Percentiles rank a stretch among this genome's conserved stretches.
Evolutionary conservation across 2,888 invertebrate genomes (phyloP).

Genomic region (Carpatolechia fugitivella): DNA sequence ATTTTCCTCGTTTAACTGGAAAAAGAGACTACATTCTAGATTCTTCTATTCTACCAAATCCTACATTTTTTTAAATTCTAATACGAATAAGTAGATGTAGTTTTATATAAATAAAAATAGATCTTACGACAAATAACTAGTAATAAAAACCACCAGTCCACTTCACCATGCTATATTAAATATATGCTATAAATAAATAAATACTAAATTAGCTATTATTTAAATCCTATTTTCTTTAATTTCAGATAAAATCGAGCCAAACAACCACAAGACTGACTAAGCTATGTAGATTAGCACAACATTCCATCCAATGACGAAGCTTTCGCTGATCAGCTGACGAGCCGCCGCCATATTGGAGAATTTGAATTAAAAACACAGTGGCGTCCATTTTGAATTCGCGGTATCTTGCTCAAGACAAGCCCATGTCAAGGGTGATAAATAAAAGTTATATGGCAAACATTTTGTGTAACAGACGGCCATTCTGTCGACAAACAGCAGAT

Average conservation of each 20-base stretch:
- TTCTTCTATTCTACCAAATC: no score
- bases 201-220: no score
- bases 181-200: no score
- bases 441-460: not conserved
- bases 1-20: no score
- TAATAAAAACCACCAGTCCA: no score
- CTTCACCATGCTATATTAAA: no score
- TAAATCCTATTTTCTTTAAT: constrained; percentile 20
- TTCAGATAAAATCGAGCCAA: constrained; percentile 42
- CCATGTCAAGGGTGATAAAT: not conserved
- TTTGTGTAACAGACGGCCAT: not conserved
- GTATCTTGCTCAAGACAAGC: not conserved
- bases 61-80: no score
- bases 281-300: constrained; percentile 32
- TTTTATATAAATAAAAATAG: no score
- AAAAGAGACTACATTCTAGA: no score
- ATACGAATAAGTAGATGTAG: no score
- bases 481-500: not conserved
- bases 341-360: constrained; percentile 2
- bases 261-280: constrained; percentile 43
- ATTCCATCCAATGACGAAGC: constrained; percentile 1
- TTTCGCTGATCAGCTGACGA: not conserved
- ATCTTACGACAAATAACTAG: no score
- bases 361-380: not conserved
- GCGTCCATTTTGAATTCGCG: not conserved